Base-by-base conservation (phyloP, 2,888 invertebrate species). In the Luperina nickerlii region DNA sequence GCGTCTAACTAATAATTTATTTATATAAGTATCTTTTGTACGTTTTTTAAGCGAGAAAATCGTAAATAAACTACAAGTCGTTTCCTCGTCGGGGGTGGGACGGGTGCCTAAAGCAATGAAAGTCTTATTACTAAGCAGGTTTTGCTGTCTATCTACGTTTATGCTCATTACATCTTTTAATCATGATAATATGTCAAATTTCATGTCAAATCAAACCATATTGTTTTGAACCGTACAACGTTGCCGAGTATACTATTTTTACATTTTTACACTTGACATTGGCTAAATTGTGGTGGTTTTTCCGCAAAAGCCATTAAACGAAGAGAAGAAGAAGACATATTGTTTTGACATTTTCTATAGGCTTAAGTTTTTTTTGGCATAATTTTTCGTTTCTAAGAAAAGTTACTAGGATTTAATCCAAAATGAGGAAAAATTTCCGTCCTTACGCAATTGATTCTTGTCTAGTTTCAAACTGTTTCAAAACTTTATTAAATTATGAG, bases 361-460 rank as follows among this genome's bases (percentile, higher is more conserved):
- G 3, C 24, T 7, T 13, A 15, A 1, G n/a, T 18, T 80, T 62
- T 11, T 48, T 42, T 80, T 24, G 20, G 20, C 3, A 8, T 13
- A 15, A 9, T 20, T 66, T 57, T 74, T 54, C 0, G 6, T 54
- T 24, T 51, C n/a, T 8, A 42, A 45, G 32, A 15, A 38, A 9
- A 32, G 74, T 67, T 51, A 70, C 20, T 45, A 45, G 15, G 1
- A 20, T 48, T 65, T 0, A 6, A 67, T n/a, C 1, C 6, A 72
- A 69, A 73, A 85, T 84, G 84, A 60, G 18, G 32, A 51, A 45
- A 77, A 45, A 70, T 32, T 75, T 87, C 9, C n/a, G 62, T 57
- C 27, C 27, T 0, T 57, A 6, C 63, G 63, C 65, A 38, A 24
- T 63, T 42, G 45, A 51, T 38, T 38, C 11, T 27, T 38, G 42